These are phyloP conservation scores for Oasisia sp. DNA, from an alignment of 2,888 invertebrate species.

Conservation along the genomic window DNA sequence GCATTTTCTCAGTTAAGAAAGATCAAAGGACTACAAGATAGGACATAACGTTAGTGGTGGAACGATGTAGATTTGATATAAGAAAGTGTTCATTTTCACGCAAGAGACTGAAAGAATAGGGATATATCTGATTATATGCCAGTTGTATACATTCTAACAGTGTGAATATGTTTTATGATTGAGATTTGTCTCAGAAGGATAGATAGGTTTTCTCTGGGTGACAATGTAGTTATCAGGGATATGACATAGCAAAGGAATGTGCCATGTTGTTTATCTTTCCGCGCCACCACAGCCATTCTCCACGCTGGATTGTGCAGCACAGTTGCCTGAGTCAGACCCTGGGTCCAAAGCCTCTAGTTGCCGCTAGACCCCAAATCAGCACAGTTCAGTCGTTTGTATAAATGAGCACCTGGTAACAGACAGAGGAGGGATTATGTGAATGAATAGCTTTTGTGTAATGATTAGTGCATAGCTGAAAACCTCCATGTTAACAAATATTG, in stretches of 20 bases:
- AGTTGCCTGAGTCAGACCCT: background rate
- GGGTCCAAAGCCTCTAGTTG: background rate
- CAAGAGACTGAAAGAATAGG: too few relatives aligned
- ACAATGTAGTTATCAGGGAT: too few relatives aligned
- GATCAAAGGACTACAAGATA: too few relatives aligned
- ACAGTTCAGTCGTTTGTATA: background rate
- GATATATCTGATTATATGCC: too few relatives aligned
- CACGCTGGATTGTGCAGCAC: background rate
- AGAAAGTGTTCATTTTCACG: too few relatives aligned
- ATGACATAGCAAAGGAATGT: too few relatives aligned
- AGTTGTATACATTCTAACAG: too few relatives aligned
- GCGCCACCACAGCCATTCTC: background rate
- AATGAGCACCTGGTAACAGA: background rate
- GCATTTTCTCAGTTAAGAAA: background rate
- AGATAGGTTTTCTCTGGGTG: too few relatives aligned
- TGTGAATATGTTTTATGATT: too few relatives aligned
- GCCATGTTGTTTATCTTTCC: background rate
- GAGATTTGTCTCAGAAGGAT: too few relatives aligned
- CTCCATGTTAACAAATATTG: background rate
- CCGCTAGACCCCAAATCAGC: background rate
- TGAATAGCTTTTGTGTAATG: conserved; percentile 10
- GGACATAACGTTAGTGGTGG: too few relatives aligned
- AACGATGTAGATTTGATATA: too few relatives aligned
- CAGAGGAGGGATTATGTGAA: background rate
- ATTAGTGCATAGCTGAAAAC: background rate